phyloP scores from a whole-genome alignment of 2,797 vertebrate genomes.

The Pseudochirops cupreus region DNA sequence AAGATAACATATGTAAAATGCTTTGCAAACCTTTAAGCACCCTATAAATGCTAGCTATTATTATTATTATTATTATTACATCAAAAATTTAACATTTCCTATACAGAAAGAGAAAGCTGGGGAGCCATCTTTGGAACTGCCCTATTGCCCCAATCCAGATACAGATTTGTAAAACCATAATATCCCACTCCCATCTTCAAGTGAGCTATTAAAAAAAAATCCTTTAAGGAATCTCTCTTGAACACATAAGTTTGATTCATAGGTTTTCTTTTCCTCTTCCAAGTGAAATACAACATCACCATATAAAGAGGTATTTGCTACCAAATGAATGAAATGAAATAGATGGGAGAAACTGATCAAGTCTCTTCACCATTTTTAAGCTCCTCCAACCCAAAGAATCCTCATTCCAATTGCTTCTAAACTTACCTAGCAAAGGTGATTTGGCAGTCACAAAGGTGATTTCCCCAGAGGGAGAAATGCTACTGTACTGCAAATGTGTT shows the following conservation, averaged over 20 bases:
- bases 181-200: background rate
- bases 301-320: background rate
- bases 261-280: background rate
- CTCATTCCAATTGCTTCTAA: background rate
- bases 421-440: background rate
- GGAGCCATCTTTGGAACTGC: background rate
- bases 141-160: background rate
- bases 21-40: background rate
- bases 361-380: background rate
- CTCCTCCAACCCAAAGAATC: background rate
- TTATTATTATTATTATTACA: background rate
- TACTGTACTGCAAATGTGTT: background rate
- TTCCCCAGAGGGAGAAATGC: background rate
- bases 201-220: too few relatives aligned
- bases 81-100: background rate
- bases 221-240: background rate
- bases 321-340: background rate
- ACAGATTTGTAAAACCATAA: background rate
- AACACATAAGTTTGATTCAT: background rate
- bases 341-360: background rate
- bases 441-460: background rate
- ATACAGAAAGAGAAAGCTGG: background rate
- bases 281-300: background rate
- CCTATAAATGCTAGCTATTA: background rate
- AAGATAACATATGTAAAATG: background rate